Evolutionary conservation across 2,888 invertebrate species (phyloP).

Genomic region (Hemicrepidius hirtus): DNA sequence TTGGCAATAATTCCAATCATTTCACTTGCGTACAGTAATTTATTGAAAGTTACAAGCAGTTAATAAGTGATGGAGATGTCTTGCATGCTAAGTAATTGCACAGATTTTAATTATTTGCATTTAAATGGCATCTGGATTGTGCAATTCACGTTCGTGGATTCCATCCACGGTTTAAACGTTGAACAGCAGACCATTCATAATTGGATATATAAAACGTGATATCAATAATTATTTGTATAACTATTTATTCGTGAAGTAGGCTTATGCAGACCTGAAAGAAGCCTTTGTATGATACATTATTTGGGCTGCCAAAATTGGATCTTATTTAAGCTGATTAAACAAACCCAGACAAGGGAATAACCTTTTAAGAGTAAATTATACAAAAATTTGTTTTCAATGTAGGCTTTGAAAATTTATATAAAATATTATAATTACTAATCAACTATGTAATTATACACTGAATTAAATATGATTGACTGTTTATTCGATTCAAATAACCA

Average conservation of each 20-base stretch:
- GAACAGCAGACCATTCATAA: slow-evolving; percentile 45
- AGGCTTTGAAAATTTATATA: not conserved
- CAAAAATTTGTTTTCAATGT: too few relatives aligned
- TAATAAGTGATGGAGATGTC: slow-evolving; percentile 33
- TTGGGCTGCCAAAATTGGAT: too few relatives aligned
- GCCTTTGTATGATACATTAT: too few relatives aligned
- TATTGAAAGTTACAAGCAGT: slow-evolving; percentile 25
- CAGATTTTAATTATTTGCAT: slow-evolving; percentile 53
- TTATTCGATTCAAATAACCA: slow-evolving; percentile 3
- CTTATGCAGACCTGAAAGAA: too few relatives aligned
- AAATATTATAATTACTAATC: too few relatives aligned
- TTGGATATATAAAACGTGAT: slow-evolving; percentile 46
- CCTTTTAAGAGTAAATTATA: too few relatives aligned
- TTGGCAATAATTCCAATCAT: not conserved
- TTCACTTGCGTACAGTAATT: slow-evolving; percentile 26
- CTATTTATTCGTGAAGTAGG: too few relatives aligned
- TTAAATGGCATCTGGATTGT: slow-evolving; percentile 52
- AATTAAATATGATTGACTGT: slow-evolving; percentile 4
- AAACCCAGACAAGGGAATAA: too few relatives aligned
- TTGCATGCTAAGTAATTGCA: slow-evolving; percentile 50
- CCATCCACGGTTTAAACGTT: slow-evolving; percentile 39
- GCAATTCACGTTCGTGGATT: slow-evolving; percentile 51
- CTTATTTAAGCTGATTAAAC: too few relatives aligned
- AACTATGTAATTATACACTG: too few relatives aligned
- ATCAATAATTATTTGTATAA: slow-evolving; percentile 39